Evolutionary conservation across 2,113 vertebrate species (phyloP).

Genomic region (Calypte anna): DNA sequence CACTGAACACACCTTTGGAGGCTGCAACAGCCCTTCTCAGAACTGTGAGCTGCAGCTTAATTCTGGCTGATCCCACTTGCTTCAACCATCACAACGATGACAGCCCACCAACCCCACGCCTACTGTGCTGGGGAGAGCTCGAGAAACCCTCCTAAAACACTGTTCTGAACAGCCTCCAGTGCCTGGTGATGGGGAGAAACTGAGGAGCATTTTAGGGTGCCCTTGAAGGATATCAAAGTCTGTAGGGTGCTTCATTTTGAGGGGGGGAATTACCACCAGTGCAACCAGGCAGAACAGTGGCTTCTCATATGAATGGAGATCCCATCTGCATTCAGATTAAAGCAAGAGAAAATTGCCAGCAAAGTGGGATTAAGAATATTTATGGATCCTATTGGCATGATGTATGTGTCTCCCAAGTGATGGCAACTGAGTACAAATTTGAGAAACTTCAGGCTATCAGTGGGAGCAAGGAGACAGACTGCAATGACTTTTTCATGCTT

Average conservation of each 20-base stretch:
- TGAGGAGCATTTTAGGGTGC: background rate
- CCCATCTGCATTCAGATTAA: constrained; percentile 20
- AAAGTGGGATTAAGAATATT: constrained; percentile 33
- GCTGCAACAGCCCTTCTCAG: background rate
- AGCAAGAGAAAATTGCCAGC: constrained; percentile 15
- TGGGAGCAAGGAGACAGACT: constrained; percentile 19
- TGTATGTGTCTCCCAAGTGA: constrained; percentile 1
- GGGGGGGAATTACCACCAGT: background rate
- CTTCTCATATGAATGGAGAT: background rate
- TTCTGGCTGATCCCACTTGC: background rate
- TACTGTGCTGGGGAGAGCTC: background rate
- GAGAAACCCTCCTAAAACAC: background rate
- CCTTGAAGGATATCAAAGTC: background rate
- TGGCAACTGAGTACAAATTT: constrained; percentile 1
- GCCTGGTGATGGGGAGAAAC: background rate
- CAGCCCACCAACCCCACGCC: background rate
- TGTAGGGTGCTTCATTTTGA: fast-evolving
- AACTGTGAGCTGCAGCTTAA: background rate
- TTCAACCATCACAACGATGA: background rate
- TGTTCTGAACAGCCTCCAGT: background rate
- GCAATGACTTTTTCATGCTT: constrained; percentile 11
- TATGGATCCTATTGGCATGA: constrained; percentile 18
- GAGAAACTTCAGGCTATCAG: constrained; percentile 9
- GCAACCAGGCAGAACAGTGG: background rate
- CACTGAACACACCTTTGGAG: background rate